phyloP scores from a whole-genome alignment of 2,113 vertebrate genomes.

The Bujurquina vittata region DNA sequence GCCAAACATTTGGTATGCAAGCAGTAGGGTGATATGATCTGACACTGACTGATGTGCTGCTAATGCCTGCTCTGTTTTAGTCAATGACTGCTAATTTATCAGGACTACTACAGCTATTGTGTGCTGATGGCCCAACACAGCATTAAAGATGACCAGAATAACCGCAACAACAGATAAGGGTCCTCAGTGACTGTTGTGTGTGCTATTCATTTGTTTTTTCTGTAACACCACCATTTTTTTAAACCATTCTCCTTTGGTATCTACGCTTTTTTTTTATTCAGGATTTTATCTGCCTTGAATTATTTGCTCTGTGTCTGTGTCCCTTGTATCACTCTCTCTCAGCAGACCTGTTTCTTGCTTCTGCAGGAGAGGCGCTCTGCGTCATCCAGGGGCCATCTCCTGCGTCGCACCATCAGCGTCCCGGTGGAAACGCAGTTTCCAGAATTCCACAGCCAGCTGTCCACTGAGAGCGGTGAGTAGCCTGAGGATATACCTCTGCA shows the following conservation, averaged over 20 bases:
- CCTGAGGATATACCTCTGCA: constrained; percentile 25
- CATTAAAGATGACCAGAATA: constrained; percentile 44
- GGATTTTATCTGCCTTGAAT: constrained; percentile 10
- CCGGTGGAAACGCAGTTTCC: constrained; percentile 82
- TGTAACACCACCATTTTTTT: neutral
- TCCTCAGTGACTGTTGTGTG: neutral
- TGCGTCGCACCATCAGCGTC: constrained; percentile 84
- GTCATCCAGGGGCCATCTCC: constrained; percentile 72
- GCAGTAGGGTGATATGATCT: constrained; percentile 35
- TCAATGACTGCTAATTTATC: constrained; percentile 52
- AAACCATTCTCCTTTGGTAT: neutral
- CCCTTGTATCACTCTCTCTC: neutral
- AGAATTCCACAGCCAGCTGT: constrained; percentile 74
- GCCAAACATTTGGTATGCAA: constrained; percentile 48
- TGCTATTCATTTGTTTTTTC: neutral
- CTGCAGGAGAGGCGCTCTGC: constrained; percentile 71
- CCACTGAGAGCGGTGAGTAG: constrained; percentile 79
- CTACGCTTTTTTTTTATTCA: neutral
- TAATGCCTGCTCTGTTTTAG: constrained; percentile 42
- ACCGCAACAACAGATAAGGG: constrained; percentile 33
- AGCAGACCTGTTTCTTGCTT: constrained; percentile 57
- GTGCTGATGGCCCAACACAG: neutral
- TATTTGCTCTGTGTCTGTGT: neutral
- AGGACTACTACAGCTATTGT: constrained; percentile 33
- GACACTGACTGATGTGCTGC: constrained; percentile 61